Base-by-base conservation (phyloP, 2,888 invertebrate species). In the Hoplodrina blanda region DNA sequence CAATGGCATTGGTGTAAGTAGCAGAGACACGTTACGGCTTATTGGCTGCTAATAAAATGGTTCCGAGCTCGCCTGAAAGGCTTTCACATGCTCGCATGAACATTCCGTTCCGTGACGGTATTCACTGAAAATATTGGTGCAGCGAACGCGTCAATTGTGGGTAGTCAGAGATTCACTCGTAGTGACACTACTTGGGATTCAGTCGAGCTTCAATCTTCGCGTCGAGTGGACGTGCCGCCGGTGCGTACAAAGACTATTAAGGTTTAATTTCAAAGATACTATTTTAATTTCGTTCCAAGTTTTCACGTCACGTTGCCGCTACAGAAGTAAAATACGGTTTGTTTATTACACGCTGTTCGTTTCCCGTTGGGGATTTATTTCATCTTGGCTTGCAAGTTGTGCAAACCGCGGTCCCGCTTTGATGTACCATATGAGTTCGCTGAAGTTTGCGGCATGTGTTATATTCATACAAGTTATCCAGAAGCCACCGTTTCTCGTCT, bases 31-130 rank as follows among this genome's bases (percentile, higher is more conserved):
- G 84, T 81, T 65, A 78, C 76, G 78, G 78, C 80, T 87, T 88
- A 91, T 90, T 90, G 88, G 88, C 85, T 85, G 87, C 85, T 87
- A 91, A 92, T 93, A 91, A 90, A 91, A 89, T 81, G 78, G 81
- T 76, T 84, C 80, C 78, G 70, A 77, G 80, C 82, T 76, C 73
- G 77, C 76, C 30, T 85, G 83, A 89, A 92, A 89, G 86, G 86
- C 86, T 76, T 79, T 79, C 68, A 84, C 90, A 88, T 90, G 85
- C 88, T 85, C 79, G 76, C 90, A 89, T 87, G 90, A 79, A 76
- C 84, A 86, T 75, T 84, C 84, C 77, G 69, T 66, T 86, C 81
- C 90, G 89, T 87, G 90, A 77, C 69, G 86, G 84, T 69, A 90
- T 93, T 90, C 85, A 84, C 64, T 71, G 71, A 80, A 84, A 78